Conservation (phyloP, 2,888 invertebrate species). For the Zelleria hepariella region DNA sequence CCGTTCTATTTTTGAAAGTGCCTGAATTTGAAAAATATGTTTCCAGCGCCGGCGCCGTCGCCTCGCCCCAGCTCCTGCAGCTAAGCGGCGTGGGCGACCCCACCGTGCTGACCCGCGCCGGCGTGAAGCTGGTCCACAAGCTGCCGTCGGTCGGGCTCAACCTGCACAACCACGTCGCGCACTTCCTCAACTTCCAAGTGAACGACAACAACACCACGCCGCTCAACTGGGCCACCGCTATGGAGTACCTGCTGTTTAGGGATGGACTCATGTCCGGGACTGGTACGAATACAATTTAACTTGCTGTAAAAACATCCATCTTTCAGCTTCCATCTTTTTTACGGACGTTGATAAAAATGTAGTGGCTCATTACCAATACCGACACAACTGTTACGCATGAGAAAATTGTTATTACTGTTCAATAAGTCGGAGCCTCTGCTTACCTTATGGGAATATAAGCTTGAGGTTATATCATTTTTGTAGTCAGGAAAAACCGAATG, state of each 20-base stretch:
- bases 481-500: no score
- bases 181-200: constrained; percentile 82
- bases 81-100: constrained; percentile 90
- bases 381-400: no score
- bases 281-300: constrained; percentile 62
- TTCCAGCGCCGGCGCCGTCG: constrained; percentile 87
- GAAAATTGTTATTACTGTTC: no score
- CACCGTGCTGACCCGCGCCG: constrained; percentile 75
- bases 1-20: no score
- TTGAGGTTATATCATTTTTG: no score
- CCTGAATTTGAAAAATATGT: no score
- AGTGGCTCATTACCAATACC: no score
- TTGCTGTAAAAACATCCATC: no score
- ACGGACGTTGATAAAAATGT: no score
- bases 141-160: constrained; percentile 88
- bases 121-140: constrained; percentile 78
- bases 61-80: constrained; percentile 92
- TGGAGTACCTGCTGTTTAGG: constrained; percentile 90
- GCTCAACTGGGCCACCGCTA: constrained; percentile 92
- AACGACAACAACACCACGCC: constrained; percentile 88
- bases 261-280: constrained; percentile 93
- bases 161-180: constrained; percentile 89
- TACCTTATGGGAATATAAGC: no score
- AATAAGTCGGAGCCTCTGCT: no score
- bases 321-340: no score